Conservation (phyloP, 1,140 invertebrate genomes). For the Rhopalosiphum padi region DNA sequence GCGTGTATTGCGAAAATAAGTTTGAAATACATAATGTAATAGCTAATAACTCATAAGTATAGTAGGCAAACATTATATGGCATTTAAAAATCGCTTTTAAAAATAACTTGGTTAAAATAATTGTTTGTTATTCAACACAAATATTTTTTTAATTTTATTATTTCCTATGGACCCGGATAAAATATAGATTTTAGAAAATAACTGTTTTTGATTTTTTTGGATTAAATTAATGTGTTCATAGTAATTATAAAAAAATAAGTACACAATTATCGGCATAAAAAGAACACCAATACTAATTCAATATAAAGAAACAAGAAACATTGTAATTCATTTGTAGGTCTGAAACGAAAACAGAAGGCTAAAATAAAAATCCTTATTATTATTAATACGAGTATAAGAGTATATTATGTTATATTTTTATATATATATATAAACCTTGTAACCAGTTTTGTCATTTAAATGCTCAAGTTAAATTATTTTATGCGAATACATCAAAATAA, state of each 20-base stretch:
- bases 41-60: not conserved
- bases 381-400: not conserved
- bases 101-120: not conserved
- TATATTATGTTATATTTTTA: not conserved
- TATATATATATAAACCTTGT: conserved; percentile 12
- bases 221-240: not conserved
- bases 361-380: not conserved
- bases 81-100: not conserved
- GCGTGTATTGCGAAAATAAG: not conserved
- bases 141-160: not conserved
- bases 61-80: not conserved
- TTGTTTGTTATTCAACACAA: not conserved
- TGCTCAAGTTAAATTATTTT: conserved; percentile 12
- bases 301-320: not conserved
- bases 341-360: not conserved
- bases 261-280: not conserved
- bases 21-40: not conserved
- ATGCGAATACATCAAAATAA: conserved; percentile 8
- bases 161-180: not conserved
- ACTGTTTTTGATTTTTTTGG: not conserved
- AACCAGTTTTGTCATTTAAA: conserved; percentile 51
- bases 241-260: not conserved
- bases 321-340: not conserved
- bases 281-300: not conserved
- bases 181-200: not conserved